Base-by-base conservation (phyloP, 2,113 vertebrate genomes). In the Etia nguti region DNA sequence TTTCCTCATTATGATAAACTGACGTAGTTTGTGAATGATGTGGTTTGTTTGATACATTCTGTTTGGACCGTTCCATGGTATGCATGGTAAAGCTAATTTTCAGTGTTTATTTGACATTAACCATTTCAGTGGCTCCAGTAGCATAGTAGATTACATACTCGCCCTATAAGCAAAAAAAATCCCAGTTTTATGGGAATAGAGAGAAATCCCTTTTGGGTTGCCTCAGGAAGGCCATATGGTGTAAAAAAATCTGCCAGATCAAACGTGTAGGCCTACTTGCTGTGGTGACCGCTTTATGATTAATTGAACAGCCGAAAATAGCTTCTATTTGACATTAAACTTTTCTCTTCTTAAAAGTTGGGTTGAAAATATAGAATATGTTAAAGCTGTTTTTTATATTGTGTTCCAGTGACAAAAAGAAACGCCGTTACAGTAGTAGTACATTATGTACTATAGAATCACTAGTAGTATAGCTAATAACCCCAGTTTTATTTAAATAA, bases 221-320 rank as follows among this genome's bases (percentile, higher is more conserved):
- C 36, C 22, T 68, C 20, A 41, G 20, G 36, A 68, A 68, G 20
- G 62, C 6, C 62, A 41, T 22, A 11, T 22, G 62, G 6, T 38
- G 34, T 41, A 68, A 68, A 68, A 68, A 65, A 68, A 41, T 68
- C 62, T 41, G 36, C 2, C 62, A 68, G 36, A 68, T 68, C 36
- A 68, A 68, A 68, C 6, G 0, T 0, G 4, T 41, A 9, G 62
- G 1, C 34, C 62, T 68, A 68, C 4, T 41, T 68, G 36, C 34
- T 41, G 13, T 41, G 62, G 34, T 38, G 34, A 41, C 11, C 11
- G n/a, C 62, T 68, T 68, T 68, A 8, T 41, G 34, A 68, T 41
- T 68, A 68, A 41, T 34, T 41, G 7, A 68, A 20, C 36, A 41
- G 20, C 36, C 62, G 0, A 41, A 68, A 1, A 36, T 68, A 68